Conservation (phyloP, 2,113 vertebrate species). For the Cryptomyrus ogoouensis region DNA sequence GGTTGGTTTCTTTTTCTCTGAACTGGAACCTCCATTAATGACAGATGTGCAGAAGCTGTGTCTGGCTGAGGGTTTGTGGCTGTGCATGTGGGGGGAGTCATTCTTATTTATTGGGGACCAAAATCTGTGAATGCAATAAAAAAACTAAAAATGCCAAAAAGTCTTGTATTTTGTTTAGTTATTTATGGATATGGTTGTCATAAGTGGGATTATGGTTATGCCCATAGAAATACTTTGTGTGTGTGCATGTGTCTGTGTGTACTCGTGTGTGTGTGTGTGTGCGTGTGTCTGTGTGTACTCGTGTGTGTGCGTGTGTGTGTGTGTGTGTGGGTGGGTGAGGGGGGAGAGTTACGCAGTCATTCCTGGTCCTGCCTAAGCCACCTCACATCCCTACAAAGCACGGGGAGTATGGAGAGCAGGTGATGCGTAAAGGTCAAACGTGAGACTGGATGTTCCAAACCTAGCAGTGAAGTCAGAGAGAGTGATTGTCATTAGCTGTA, state of each 20-base stretch:
- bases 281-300: too few species aligned
- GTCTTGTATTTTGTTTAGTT: neutral
- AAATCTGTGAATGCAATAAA: neutral
- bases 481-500: neutral
- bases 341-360: neutral
- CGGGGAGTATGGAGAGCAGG: neutral
- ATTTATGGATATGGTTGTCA: neutral
- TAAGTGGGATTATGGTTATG: neutral
- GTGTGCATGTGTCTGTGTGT: too few species aligned
- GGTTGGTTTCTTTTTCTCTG: neutral
- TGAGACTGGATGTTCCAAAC: neutral
- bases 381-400: neutral
- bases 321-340: too few species aligned
- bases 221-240: neutral
- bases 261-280: neutral
- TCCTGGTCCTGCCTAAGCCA: neutral
- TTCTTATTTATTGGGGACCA: neutral
- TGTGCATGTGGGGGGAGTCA: neutral
- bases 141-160: neutral
- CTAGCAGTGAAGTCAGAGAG: neutral
- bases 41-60: constrained; percentile 14
- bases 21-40: constrained; percentile 12
- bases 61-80: neutral
- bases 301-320: neutral
- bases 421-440: neutral